These are phyloP conservation scores for Strigops habroptila DNA, from an alignment of 2,113 vertebrate genomes.

Conservation along the genomic window DNA sequence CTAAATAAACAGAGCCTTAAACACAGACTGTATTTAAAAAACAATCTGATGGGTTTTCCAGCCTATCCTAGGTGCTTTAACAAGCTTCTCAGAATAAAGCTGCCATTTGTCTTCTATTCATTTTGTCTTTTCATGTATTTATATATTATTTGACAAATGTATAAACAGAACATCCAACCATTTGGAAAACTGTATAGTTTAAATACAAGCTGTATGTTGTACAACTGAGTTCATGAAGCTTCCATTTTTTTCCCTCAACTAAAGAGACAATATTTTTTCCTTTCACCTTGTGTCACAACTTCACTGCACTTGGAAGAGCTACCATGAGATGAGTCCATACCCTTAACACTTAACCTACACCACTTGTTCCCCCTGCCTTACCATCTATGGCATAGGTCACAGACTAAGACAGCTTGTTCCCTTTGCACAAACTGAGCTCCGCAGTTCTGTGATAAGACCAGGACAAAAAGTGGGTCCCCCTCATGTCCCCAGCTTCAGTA, in stretches of 20 bases:
- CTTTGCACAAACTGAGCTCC: not conserved
- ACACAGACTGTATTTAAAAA: not conserved
- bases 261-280: not conserved
- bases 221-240: not conserved
- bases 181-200: not conserved
- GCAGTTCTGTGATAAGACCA: not conserved
- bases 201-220: not conserved
- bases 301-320: not conserved
- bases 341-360: not conserved
- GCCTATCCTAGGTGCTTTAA: not conserved
- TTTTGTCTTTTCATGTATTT: not conserved
- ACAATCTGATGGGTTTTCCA: not conserved
- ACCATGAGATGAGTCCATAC: not conserved
- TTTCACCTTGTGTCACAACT: not conserved
- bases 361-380: not conserved
- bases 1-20: not conserved
- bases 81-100: slow-evolving; percentile 8
- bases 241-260: not conserved
- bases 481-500: not conserved
- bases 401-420: not conserved
- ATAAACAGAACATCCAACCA: not conserved
- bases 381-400: not conserved
- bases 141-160: not conserved
- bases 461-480: not conserved
- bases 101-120: slow-evolving; percentile 12